Evolutionary conservation across 2,797 vertebrate species (phyloP).

Genomic region (Sebastes oblongus): DNA sequence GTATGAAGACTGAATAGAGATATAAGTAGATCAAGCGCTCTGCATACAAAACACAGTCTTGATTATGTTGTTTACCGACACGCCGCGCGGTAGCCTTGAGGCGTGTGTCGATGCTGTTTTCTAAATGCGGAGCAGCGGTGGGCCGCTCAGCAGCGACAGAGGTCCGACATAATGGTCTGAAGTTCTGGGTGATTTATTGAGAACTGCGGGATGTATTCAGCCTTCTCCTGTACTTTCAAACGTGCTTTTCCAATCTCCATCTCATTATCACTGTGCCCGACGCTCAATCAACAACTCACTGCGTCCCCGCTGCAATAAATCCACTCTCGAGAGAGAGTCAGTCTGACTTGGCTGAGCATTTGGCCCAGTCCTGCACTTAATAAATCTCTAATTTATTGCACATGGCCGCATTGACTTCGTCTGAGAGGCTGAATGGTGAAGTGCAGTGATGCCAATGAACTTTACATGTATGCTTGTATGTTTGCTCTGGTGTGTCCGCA

Average conservation of each 20-base stretch:
- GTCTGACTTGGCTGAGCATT: slow-evolving; percentile 69
- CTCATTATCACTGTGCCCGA: slow-evolving; percentile 78
- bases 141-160: slow-evolving; percentile 35
- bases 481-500: slow-evolving; percentile 27
- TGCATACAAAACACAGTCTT: slow-evolving; percentile 53
- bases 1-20: slow-evolving; percentile 44
- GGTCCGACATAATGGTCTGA: slow-evolving; percentile 59
- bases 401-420: slow-evolving; percentile 59
- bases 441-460: slow-evolving; percentile 48
- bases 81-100: slow-evolving; percentile 51
- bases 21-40: slow-evolving; percentile 40
- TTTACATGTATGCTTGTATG: slow-evolving; percentile 15
- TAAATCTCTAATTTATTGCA: slow-evolving; percentile 78
- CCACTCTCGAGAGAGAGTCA: slow-evolving; percentile 53
- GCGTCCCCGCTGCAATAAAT: slow-evolving; percentile 69
- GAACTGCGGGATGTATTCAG: slow-evolving; percentile 60
- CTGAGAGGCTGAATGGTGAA: slow-evolving; percentile 59
- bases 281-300: slow-evolving; percentile 76
- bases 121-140: slow-evolving; percentile 41
- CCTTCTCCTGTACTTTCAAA: slow-evolving; percentile 68
- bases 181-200: slow-evolving; percentile 73
- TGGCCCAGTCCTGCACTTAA: slow-evolving; percentile 64
- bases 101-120: slow-evolving; percentile 33
- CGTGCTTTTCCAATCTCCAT: slow-evolving; percentile 80
- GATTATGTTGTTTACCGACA: slow-evolving; percentile 61